Evolutionary conservation across 2,888 invertebrate genomes (phyloP), one percentile per base, ranked within the genome.

Genomic region (Lasioglossum malachurum): DNA sequence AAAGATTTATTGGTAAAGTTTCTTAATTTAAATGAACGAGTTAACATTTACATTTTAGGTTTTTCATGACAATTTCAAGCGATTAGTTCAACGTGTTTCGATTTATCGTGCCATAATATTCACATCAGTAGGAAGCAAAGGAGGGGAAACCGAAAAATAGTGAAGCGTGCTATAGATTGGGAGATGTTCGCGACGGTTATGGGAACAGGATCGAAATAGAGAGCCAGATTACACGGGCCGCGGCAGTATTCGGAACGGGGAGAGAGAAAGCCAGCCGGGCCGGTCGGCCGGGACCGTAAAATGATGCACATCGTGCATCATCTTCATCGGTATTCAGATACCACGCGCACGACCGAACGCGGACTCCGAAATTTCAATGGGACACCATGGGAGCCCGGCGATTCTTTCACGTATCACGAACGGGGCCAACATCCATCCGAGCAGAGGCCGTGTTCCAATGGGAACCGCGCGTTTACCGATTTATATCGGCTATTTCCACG

Each of bases 381-480:
- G 87, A 87, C 89, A 87, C 69, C 23, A 41, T 38, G 41, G 35
- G 41, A 89, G 84, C 4, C 80, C 87, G 91, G 92, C 91, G 93
- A 94, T 94, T 94, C 94, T 92, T 93, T 87, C 93, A 93, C 93
- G 94, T 93, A 93, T 93, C 93, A 91, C 93, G 93, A 94, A 94
- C 93, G 93, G 92, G 94, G 92, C 93, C 94, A 93, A 94, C 89
- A 82, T 94, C 94, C 94, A 94, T 35, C 35, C 93, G 27, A 64
- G 27, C 27, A 27, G 60, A 7, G 60, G 27, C 23, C 53, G 10
- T 53, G 23, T n/a, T 53, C n/a, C 53, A 53, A 53, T 53, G 53
- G 53, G 53, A 53, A 27, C 27, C 60, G 60, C 27, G 60, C 27
- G 64, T 78, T 80, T 71, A 80, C 57, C 88, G 88, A 88, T 88